These are phyloP conservation scores for Phyllotreta striolata DNA, from an alignment of 2,888 invertebrate species.

Conservation along the genomic window DNA sequence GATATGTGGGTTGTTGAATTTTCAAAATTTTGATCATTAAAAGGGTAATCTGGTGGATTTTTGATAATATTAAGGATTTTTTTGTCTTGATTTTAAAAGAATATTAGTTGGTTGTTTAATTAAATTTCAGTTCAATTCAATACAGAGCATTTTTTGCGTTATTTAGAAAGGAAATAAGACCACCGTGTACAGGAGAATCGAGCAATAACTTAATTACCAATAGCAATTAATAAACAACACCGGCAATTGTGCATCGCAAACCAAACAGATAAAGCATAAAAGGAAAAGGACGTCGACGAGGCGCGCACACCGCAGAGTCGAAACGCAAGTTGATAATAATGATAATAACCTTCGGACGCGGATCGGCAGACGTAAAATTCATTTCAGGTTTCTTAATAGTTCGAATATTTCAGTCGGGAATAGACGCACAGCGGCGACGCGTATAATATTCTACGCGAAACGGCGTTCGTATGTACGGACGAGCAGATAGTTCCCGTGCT, in stretches of 20 bases:
- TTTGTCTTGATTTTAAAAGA: not conserved
- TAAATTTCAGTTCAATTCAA: too few species aligned
- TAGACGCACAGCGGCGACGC: not conserved
- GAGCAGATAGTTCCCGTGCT: too few species aligned
- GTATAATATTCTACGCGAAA: not conserved
- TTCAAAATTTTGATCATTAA: too few species aligned
- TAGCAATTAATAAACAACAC: slow-evolving; percentile 51
- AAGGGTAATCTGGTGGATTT: too few species aligned
- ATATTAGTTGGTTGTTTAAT: too few species aligned
- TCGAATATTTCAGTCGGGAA: slow-evolving; percentile 50
- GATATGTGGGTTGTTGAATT: too few species aligned
- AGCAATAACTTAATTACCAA: slow-evolving; percentile 46
- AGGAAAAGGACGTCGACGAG: slow-evolving; percentile 39
- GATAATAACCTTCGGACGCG: slow-evolving; percentile 55
- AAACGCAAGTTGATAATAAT: slow-evolving; percentile 22
- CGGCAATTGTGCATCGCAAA: slow-evolving; percentile 50
- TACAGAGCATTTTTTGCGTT: not conserved
- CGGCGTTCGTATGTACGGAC: too few species aligned
- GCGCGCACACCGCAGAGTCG: slow-evolving; percentile 37
- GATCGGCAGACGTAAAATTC: slow-evolving; percentile 55
- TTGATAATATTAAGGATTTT: too few species aligned
- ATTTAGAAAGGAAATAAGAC: not conserved
- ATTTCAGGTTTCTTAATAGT: slow-evolving; percentile 55
- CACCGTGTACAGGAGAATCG: slow-evolving; percentile 6
- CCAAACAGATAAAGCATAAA: slow-evolving; percentile 52